Evolutionary conservation across 2,113 vertebrate species (phyloP), one percentile per base, ranked within the genome.

Genomic region (Lophotis ruficrista): DNA sequence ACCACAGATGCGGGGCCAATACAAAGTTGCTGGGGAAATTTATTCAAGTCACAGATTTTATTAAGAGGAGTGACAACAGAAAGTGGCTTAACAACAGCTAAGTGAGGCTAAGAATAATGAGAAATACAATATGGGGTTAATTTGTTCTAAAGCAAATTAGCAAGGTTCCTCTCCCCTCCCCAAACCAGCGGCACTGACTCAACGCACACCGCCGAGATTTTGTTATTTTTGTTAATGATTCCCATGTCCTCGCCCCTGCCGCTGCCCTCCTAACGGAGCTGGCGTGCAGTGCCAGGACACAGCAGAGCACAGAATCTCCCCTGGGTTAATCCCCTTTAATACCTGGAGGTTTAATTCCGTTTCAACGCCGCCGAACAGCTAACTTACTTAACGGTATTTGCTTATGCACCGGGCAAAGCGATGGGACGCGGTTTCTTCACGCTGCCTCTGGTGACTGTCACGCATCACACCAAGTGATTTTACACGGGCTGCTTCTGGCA

Each of bases 41-140:
- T 94, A 97, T 96, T 97, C 96, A 85, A 97, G 83, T 88, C 93
- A 95, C 90, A 83, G 77, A 60, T 66, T 60, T 91, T 92, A 71
- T 23, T 71, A 76, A 96, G 96, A 95, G 87, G 77, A 76, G 22
- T 3, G 64, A 91, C 90, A 96, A 93, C 76, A 79, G 88, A 53
- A 48, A 27, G 68, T 2, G 38, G 66, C 47, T 96, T 81, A 90
- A 80, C 89, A 75, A 24, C 75, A 94, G 82, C 72, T 35, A 21
- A 90, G 45, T n/a, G 35, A 88, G 87, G 66, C 72, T 51, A 80
- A 80, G 87, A 95, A 92, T 76, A 57, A 92, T 62, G 62, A 86
- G 89, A 70, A 68, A 22, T 72, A 14, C 86, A 83, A 83, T 20
- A 69, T 2, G 15, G 56, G 77, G 75, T 96, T 93, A 66, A 92